Evolutionary conservation across 2,888 invertebrate genomes (phyloP).

Genomic region (Andrena haemorrhoa): DNA sequence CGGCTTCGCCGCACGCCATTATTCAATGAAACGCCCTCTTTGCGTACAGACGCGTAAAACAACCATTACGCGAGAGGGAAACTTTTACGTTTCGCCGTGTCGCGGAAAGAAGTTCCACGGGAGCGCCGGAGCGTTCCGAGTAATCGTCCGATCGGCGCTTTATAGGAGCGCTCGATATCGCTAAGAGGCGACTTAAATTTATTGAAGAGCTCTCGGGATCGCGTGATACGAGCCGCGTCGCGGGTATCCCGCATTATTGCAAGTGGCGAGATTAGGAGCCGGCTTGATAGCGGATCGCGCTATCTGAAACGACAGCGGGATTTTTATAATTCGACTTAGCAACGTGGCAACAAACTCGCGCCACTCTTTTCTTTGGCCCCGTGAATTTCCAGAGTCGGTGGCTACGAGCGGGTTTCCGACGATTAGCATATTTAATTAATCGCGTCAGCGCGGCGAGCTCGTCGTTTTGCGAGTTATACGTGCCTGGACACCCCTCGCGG

Average conservation of each 20-base stretch:
- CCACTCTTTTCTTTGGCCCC: conserved; percentile 24
- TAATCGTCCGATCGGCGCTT: not conserved
- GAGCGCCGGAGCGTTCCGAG: not conserved
- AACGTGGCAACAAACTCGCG: not conserved
- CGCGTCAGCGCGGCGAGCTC: conserved; percentile 53
- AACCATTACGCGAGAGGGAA: not conserved
- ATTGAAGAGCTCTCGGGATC: conserved; percentile 4
- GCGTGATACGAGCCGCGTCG: not conserved
- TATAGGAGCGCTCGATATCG: not conserved
- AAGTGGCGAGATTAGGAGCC: conserved; percentile 14
- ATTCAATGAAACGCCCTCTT: conserved; percentile 33
- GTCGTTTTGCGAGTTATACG: conserved; percentile 62
- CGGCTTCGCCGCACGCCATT: conserved; percentile 40
- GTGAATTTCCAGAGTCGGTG: conserved; percentile 44
- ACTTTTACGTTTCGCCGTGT: not conserved
- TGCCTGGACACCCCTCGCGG: conserved; percentile 45
- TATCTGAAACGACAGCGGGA: conserved; percentile 2
- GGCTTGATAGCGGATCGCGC: not conserved
- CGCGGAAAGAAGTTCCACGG: not conserved
- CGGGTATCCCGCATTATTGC: conserved; percentile 4
- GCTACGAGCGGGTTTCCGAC: conserved; percentile 57
- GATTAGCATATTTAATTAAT: conserved; percentile 71
- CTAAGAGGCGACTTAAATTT: conserved; percentile 6
- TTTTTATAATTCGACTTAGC: conserved; percentile 2
- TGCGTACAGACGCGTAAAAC: conserved; percentile 5